phyloP scores from a whole-genome alignment of 2,113 vertebrate genomes.

The Paraplagusia blochii region DNA sequence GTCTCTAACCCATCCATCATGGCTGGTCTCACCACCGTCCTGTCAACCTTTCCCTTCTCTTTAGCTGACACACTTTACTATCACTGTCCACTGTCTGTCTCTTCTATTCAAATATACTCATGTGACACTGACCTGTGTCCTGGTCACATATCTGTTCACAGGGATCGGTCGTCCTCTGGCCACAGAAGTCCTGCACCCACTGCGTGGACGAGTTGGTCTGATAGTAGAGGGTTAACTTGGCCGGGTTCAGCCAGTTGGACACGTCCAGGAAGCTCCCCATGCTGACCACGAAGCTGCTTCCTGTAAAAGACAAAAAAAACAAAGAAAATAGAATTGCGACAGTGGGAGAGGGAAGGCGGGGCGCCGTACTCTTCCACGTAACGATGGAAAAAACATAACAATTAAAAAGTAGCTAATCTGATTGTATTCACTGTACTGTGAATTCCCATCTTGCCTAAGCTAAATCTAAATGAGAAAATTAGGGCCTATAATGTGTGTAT shows the following conservation, averaged over 20 bases:
- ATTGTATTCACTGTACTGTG: slow-evolving; percentile 56
- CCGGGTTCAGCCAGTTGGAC: slow-evolving; percentile 96
- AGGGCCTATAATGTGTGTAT: slow-evolving; percentile 60
- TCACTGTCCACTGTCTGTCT: too few species aligned
- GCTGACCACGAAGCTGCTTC: slow-evolving; percentile 96
- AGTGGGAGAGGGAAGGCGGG: too few species aligned
- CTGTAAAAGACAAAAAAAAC: slow-evolving; percentile 62
- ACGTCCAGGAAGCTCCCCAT: slow-evolving; percentile 95
- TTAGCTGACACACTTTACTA: too few species aligned
- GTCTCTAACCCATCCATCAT: too few species aligned
- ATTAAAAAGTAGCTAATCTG: slow-evolving; percentile 29
- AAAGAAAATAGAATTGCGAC: background rate
- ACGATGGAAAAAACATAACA: slow-evolving; percentile 23
- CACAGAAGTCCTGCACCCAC: slow-evolving; percentile 93
- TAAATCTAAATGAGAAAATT: slow-evolving; percentile 66
- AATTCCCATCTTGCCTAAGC: slow-evolving; percentile 41
- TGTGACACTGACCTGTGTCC: slow-evolving; percentile 84
- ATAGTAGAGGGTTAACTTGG: slow-evolving; percentile 92
- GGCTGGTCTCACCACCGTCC: too few species aligned
- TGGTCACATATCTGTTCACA: slow-evolving; percentile 96
- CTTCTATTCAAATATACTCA: too few species aligned
- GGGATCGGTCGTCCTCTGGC: slow-evolving; percentile 91
- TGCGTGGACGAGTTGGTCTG: slow-evolving; percentile 92
- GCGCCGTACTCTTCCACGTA: too few species aligned
- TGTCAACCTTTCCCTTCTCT: too few species aligned